Base-by-base conservation (phyloP, 1,140 invertebrate genomes). In the Nasonia giraulti region DNA sequence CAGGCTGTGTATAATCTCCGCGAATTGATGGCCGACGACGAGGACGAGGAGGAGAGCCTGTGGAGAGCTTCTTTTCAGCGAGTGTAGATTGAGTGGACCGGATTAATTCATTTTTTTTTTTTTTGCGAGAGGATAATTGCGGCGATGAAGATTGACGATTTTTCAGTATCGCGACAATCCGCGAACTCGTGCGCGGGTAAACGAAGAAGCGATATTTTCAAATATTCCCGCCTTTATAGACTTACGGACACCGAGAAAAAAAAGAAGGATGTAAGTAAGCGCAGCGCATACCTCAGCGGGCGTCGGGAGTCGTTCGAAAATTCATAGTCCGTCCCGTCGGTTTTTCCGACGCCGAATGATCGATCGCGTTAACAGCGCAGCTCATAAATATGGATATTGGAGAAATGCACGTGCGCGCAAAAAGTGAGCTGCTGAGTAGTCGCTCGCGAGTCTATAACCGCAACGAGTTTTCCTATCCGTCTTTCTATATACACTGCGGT, bases 21-120 rank as follows among this genome's bases (percentile, higher is more conserved):
- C 55, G 55, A 62, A 62, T 62, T 62, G 55, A 62, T 62, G 55
- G 55, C 55, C 55, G n/a, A n/a, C 55, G 55, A 62, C 55, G 20
- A 62, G 3, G 55, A 62, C 4, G 20, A 62, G 55, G 55, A 62
- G 55, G 3, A 37, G 33, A 37, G 33, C 55, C 55, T 8, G 55
- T 62, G 55, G 55, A 62, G 55, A 62, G 55, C 68, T 71, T 71
- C 68, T 14, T 31, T 31, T 71, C 68, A 71, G 27, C 68, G 68
- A 17, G 68, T 8, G 14, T 20, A 62, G 55, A 62, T 62, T n/a
- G 17, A 62, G 55, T n/a, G 55, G 20, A 62, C 55, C 17, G 55
- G 55, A 62, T 62, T 62, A 3, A 3, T 37, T 37, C 5, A 6
- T 37, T 37, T 37, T 37, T 37, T 37, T 37, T 37, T 37, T 37